These are phyloP conservation scores for Heteromormyrus szaboi DNA, from an alignment of 2,797 vertebrate species.

Conservation along the genomic window DNA sequence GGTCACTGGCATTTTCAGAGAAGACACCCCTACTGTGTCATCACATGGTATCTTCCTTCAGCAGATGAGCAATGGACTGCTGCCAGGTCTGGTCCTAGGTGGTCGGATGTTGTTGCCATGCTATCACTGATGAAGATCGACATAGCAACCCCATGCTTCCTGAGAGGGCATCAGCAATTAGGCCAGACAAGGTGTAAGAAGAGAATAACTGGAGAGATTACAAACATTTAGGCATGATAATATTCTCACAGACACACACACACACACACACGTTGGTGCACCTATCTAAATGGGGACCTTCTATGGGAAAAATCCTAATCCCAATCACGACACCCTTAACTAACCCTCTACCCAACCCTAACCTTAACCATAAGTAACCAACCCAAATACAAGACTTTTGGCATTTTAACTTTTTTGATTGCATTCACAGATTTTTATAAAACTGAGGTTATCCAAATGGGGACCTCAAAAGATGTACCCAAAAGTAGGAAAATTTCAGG, in stretches of 20 bases:
- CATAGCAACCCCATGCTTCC: conserved; percentile 21
- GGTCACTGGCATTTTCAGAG: background rate
- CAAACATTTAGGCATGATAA: background rate
- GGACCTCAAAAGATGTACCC: no score
- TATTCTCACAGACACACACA: background rate
- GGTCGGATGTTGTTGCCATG: conserved; percentile 45
- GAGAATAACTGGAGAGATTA: background rate
- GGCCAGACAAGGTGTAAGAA: background rate
- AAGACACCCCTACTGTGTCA: conserved; percentile 11
- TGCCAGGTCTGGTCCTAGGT: conserved; percentile 47
- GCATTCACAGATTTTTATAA: background rate
- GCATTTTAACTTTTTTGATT: background rate
- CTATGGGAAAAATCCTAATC: background rate
- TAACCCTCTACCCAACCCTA: background rate
- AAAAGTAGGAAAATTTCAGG: no score
- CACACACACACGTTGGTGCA: background rate
- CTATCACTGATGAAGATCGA: conserved; percentile 13
- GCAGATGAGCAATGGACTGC: conserved; percentile 3
- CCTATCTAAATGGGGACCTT: background rate
- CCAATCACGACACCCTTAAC: background rate
- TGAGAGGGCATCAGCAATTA: conserved; percentile 1
- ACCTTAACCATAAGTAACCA: background rate
- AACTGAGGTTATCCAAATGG: no score
- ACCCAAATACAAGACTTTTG: background rate
- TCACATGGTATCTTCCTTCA: conserved; percentile 9